phyloP scores from a whole-genome alignment of 2,113 vertebrate genomes.

The Acrocephalus kingi region DNA sequence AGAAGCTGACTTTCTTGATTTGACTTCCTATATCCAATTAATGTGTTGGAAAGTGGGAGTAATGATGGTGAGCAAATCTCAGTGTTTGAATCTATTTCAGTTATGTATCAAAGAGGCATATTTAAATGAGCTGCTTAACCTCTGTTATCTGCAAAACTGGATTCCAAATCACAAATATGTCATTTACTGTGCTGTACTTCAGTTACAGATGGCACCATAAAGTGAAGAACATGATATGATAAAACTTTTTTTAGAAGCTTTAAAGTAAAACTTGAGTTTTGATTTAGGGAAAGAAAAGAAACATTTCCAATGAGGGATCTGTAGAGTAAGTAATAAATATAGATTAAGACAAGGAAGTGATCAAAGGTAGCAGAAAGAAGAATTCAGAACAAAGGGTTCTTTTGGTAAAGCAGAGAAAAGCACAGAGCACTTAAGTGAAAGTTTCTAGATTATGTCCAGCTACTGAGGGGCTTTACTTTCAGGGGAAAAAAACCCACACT shows the following conservation, averaged over 20 bases:
- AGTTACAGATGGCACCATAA: neutral
- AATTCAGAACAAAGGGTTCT: neutral
- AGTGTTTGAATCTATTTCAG: neutral
- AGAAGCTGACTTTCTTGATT: neutral
- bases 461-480: neutral
- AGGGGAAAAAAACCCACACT: neutral
- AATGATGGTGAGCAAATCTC: neutral
- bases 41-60: neutral
- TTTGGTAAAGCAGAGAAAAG: neutral
- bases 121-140: constrained; percentile 11
- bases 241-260: neutral
- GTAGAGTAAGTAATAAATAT: neutral
- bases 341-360: neutral
- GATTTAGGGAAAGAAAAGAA: neutral
- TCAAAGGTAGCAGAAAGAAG: neutral
- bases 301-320: neutral
- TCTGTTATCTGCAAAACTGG: constrained; percentile 1
- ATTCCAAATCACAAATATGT: neutral
- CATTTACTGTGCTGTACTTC: neutral
- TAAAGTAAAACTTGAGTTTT: neutral
- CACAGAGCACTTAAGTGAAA: neutral
- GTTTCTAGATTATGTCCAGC: neutral
- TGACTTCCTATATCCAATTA: neutral
- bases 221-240: neutral
- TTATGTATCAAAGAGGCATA: neutral